phyloP scores from a whole-genome alignment of 2,888 invertebrate species.

The Saturnia pavonia region DNA sequence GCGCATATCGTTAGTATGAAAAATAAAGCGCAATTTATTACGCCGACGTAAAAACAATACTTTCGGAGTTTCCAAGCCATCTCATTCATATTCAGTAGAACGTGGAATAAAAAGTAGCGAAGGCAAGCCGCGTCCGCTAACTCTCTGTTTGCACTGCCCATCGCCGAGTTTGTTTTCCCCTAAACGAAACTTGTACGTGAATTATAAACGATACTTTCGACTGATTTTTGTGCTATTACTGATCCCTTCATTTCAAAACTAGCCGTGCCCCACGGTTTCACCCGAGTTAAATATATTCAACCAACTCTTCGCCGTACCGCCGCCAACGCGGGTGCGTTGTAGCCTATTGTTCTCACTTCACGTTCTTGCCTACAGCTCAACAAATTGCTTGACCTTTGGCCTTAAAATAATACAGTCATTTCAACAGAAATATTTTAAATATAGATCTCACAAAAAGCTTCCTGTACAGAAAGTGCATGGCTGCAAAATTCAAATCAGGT shows the following conservation, averaged over 20 bases:
- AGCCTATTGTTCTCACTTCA: too few relatives aligned
- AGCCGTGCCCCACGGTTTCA: too few relatives aligned
- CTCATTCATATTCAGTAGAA: constrained; percentile 23
- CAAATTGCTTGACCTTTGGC: too few relatives aligned
- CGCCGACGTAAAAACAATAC: constrained; percentile 21
- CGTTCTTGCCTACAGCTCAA: too few relatives aligned
- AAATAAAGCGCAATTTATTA: constrained; percentile 18
- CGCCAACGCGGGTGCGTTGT: too few relatives aligned
- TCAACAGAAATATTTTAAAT: too few relatives aligned
- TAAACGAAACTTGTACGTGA: neutral
- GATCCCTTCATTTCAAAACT: neutral
- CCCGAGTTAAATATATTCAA: too few relatives aligned
- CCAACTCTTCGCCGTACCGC: too few relatives aligned
- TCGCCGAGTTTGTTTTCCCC: constrained; percentile 10
- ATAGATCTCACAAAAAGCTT: too few relatives aligned
- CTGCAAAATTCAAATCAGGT: too few relatives aligned
- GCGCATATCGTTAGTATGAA: constrained; percentile 10
- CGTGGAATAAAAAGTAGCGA: constrained; percentile 18
- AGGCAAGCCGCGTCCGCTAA: constrained; percentile 13
- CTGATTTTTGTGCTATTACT: neutral
- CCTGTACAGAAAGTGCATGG: too few relatives aligned
- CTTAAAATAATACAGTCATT: too few relatives aligned
- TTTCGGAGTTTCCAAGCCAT: constrained; percentile 15
- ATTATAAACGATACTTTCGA: neutral
- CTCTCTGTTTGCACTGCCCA: constrained; percentile 17